These are phyloP conservation scores for Enhydra lutris DNA, from an alignment of 2,113 vertebrate genomes.

Conservation along the genomic window DNA sequence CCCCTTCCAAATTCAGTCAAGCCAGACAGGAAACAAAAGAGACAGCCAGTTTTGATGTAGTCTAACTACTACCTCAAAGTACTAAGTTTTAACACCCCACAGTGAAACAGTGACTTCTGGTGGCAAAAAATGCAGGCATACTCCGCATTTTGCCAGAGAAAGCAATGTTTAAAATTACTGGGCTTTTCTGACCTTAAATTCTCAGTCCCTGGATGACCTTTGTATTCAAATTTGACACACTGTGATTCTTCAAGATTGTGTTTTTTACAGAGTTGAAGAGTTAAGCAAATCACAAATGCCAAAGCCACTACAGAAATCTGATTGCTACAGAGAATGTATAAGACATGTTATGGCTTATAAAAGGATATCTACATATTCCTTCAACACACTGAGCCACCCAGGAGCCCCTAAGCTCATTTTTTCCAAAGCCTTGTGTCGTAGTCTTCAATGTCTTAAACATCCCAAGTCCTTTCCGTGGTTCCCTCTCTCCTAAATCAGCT, in stretches of 20 bases:
- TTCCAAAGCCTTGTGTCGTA: neutral
- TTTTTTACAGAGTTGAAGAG: slow-evolving; percentile 16
- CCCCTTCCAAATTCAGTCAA: slow-evolving; percentile 50
- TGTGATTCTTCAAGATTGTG: neutral
- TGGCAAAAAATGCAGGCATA: neutral
- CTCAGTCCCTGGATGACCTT: neutral
- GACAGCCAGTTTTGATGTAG: neutral
- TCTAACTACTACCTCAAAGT: neutral
- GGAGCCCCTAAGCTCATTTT: too few relatives aligned
- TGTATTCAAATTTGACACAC: neutral
- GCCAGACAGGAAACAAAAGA: slow-evolving; percentile 36
- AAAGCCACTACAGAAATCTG: slow-evolving; percentile 16
- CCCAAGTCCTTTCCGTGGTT: neutral
- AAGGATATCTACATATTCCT: too few relatives aligned
- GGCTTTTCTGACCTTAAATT: slow-evolving; percentile 14
- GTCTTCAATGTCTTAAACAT: neutral
- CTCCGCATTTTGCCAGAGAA: neutral
- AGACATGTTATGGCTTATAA: neutral
- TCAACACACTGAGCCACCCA: too few relatives aligned
- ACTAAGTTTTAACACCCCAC: neutral
- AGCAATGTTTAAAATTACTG: slow-evolving; percentile 12
- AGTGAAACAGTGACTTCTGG: slow-evolving; percentile 45
- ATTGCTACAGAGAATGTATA: neutral
- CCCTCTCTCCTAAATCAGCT: neutral
- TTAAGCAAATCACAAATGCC: neutral